Evolutionary conservation across 1,140 invertebrate species (phyloP), one percentile per base, ranked within the genome.

Genomic region (Mylabris phalerata): DNA sequence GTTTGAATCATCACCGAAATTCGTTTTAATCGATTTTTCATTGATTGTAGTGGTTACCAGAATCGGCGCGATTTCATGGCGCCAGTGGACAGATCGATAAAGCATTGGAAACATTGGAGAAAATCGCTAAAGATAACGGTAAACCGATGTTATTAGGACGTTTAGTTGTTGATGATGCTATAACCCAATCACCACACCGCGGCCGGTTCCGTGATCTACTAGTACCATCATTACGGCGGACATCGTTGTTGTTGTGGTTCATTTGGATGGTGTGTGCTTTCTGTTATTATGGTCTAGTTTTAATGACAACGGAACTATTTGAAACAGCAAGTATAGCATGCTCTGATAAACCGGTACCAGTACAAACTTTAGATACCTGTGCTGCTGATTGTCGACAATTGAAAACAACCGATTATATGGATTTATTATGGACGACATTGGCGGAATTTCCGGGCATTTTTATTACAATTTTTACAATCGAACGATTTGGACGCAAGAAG

Each of bases 381-480:
- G 82, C 80, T 11, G 80, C 85, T 40, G 84, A 86, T 71, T 92
- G 89, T 75, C 83, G 84, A 57, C 84, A 85, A 45, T 76, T 95
- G 32, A 83, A 85, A 67, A 91, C 89, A 11, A 84, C 85, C 0
- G 93, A 97, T 71, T 98, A 97, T 69, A 89, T 93, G 74, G 92
- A 96, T 76, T 75, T 98, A 6, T 74, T 97, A 13, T 97, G 93
- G 91, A 97, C 93, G 19, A 96, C 94, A 0, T 75, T 97, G 9
- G 92, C 94, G 0, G 94, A 98, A 78, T 98, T 98, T 77, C 95
- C 95, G 40, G 91, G 92, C 44, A 90, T 97, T 59, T 90, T 98
- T 70, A 84, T 92, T 3, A 97, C 95, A 2, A 91, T 95, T 60
- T 87, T 90, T 64, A 83, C 95, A 0, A 94, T 98, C 61, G 94